These are phyloP conservation scores for Chloroceryle amazona DNA, from an alignment of 2,797 vertebrate genomes.

Conservation along the genomic window DNA sequence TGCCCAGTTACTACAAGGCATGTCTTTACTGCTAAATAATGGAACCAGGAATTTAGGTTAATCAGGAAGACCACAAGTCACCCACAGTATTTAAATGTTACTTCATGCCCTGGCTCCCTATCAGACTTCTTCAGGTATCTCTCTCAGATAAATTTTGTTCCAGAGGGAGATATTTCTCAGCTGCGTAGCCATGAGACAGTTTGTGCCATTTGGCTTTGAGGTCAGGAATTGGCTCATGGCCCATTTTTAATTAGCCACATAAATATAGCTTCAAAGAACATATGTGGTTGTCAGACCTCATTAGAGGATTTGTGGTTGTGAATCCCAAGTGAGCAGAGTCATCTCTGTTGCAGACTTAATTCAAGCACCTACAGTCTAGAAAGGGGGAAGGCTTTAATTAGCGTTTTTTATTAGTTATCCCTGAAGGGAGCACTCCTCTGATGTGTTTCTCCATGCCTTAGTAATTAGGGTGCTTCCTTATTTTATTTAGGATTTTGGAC, in stretches of 20 bases:
- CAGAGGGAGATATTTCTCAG: not conserved
- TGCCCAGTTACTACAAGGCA: not conserved
- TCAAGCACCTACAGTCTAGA: not conserved
- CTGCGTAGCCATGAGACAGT: not conserved
- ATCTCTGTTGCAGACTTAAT: not conserved
- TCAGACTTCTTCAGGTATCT: not conserved
- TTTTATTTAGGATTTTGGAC: not conserved
- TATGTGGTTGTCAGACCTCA: conserved; percentile 15
- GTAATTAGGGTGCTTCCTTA: not conserved
- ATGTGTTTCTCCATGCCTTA: not conserved
- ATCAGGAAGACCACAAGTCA: not conserved
- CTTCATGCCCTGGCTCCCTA: not conserved
- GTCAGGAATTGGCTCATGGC: not conserved
- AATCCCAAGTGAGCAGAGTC: not conserved
- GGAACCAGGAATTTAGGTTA: not conserved
- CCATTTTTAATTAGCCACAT: conserved; percentile 12
- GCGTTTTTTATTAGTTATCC: not conserved
- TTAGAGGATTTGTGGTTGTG: conserved; percentile 1
- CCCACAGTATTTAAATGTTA: not conserved
- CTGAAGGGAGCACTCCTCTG: not conserved
- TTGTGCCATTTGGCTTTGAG: not conserved
- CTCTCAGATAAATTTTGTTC: not conserved
- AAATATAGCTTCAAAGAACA: conserved; percentile 32
- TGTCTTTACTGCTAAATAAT: not conserved
- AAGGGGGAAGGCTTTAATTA: conserved; percentile 49